Evolutionary conservation across 2,797 vertebrate species (phyloP).

Genomic region (Paramormyrops hopkinsi): DNA sequence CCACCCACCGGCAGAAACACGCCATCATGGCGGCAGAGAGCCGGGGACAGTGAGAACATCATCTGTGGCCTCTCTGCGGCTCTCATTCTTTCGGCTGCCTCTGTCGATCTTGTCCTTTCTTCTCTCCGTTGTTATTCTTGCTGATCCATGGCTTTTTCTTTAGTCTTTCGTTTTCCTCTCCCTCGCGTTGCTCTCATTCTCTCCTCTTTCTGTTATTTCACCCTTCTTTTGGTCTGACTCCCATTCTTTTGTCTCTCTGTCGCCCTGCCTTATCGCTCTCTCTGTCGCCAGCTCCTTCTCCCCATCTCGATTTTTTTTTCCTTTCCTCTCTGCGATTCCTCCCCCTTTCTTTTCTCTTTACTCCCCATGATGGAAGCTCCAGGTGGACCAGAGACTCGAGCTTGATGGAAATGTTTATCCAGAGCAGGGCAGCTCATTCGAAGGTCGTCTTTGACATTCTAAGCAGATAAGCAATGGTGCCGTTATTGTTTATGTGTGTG

Average conservation of each 20-base stretch:
- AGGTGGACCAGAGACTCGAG: neutral
- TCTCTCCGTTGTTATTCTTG: neutral
- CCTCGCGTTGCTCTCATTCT: neutral
- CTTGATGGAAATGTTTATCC: conserved; percentile 10
- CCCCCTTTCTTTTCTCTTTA: neutral
- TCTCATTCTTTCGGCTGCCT: neutral
- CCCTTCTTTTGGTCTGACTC: neutral
- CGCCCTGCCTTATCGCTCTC: neutral
- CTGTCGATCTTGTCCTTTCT: neutral
- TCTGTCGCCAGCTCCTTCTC: neutral
- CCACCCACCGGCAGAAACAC: neutral
- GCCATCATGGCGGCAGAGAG: neutral
- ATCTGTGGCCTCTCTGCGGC: neutral
- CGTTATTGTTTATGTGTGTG: neutral
- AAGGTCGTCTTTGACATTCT: neutral
- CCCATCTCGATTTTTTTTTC: neutral
- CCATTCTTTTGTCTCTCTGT: neutral
- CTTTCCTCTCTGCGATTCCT: neutral
- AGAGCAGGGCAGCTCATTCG: neutral
- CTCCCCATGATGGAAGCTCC: neutral
- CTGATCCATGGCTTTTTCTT: neutral
- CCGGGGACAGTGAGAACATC: neutral
- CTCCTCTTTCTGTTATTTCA: neutral
- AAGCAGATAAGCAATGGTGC: neutral
- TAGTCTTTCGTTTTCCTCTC: neutral